Evolutionary conservation across 2,888 invertebrate species (phyloP).

Genomic region (Matsumyia berberina): DNA sequence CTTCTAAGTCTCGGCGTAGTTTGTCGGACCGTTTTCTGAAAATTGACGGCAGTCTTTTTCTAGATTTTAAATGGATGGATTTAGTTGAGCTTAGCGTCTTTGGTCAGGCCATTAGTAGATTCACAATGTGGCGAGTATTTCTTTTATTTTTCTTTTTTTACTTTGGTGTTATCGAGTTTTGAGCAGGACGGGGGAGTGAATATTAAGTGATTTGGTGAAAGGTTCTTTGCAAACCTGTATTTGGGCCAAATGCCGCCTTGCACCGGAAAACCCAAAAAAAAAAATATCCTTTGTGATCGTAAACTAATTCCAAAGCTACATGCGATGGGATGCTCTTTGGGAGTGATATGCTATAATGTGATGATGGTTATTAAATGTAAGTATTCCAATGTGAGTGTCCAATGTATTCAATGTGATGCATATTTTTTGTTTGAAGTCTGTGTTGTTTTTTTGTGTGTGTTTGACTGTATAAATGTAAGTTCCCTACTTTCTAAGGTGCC

Average conservation of each 20-base stretch:
- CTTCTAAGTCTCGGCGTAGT: slow-evolving; percentile 95
- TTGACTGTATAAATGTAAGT: no score
- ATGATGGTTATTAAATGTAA: slow-evolving; percentile 15
- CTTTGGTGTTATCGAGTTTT: slow-evolving; percentile 57
- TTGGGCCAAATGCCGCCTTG: slow-evolving; percentile 22
- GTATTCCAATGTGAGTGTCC: no score
- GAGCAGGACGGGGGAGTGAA: slow-evolving; percentile 19
- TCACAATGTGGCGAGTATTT: slow-evolving; percentile 71
- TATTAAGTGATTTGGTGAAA: slow-evolving; percentile 48
- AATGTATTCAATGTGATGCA: no score
- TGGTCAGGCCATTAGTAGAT: slow-evolving; percentile 77
- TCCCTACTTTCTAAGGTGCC: no score
- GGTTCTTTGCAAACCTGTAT: neutral
- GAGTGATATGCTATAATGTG: slow-evolving; percentile 36
- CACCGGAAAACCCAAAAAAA: slow-evolving; percentile 39
- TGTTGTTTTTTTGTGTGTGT: no score
- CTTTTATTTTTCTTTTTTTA: slow-evolving; percentile 54
- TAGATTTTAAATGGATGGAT: slow-evolving; percentile 81
- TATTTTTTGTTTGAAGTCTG: no score
- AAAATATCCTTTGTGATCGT: neutral
- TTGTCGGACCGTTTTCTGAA: slow-evolving; percentile 94
- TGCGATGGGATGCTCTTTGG: slow-evolving; percentile 39
- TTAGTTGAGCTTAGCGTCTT: slow-evolving; percentile 78
- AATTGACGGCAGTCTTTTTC: slow-evolving; percentile 85
- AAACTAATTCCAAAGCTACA: slow-evolving; percentile 49